Evolutionary conservation across 2,888 invertebrate species (phyloP).

Genomic region (Apamea sordens): DNA sequence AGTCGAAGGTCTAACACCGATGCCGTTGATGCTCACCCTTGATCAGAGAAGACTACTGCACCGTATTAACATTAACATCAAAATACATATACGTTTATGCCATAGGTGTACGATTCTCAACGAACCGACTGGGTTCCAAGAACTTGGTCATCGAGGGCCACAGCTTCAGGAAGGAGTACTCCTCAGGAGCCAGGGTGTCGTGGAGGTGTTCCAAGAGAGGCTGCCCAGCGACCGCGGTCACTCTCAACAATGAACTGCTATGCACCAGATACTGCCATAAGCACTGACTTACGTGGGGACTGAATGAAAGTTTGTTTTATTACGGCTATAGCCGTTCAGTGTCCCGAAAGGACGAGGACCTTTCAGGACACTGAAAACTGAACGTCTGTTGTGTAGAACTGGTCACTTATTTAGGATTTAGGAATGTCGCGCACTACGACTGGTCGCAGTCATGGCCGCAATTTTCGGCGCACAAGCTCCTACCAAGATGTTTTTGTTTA

Average conservation of each 20-base stretch:
- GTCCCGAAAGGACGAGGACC: not conserved
- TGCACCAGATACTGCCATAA: conserved; percentile 49
- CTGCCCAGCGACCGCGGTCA: conserved; percentile 67
- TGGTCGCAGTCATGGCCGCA: not conserved
- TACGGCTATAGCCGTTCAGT: not conserved
- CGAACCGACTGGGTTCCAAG: conserved; percentile 56
- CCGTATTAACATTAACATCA: not conserved
- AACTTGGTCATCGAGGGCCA: conserved; percentile 50
- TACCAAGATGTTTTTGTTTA: not conserved
- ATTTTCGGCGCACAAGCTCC: not conserved
- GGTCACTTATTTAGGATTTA: not conserved
- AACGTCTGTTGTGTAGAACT: not conserved
- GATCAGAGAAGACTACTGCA: too few species aligned
- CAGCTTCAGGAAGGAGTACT: conserved; percentile 61
- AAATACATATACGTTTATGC: conserved; percentile 40
- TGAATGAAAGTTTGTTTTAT: not conserved
- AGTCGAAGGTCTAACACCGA: not conserved
- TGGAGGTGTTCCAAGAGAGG: conserved; percentile 69
- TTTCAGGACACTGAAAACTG: not conserved
- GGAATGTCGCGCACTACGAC: too few species aligned
- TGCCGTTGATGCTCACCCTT: not conserved
- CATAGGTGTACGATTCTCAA: conserved; percentile 58
- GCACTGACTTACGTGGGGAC: conserved; percentile 21
- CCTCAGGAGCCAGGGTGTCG: conserved; percentile 57
- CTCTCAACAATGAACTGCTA: conserved; percentile 42